These are phyloP conservation scores for Empis livida DNA, from an alignment of 2,888 invertebrate species.

Conservation along the genomic window DNA sequence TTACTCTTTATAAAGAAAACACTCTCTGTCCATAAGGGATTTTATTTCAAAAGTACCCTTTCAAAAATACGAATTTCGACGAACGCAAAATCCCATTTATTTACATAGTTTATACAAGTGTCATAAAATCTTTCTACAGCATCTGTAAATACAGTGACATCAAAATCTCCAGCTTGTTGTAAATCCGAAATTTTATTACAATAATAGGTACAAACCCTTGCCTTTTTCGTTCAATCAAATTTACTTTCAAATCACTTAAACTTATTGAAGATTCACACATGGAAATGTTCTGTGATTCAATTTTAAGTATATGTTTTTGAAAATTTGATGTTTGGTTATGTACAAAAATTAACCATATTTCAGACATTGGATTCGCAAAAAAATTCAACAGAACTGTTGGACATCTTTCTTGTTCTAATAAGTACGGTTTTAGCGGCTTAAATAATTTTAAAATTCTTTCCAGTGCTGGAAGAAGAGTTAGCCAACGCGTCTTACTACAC, in stretches of 20 bases:
- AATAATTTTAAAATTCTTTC: conserved; percentile 4
- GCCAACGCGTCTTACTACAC: conserved; percentile 4
- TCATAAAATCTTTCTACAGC: neutral
- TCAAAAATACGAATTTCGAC: neutral
- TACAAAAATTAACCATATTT: conserved; percentile 4
- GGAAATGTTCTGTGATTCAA: neutral
- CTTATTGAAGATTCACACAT: neutral
- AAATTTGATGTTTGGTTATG: conserved; percentile 1
- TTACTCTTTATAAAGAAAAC: neutral
- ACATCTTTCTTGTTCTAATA: conserved; percentile 4
- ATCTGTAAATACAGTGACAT: neutral
- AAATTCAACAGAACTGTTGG: conserved; percentile 1
- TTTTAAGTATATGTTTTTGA: neutral
- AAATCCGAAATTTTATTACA: neutral
- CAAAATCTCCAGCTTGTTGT: neutral
- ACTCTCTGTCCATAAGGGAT: neutral
- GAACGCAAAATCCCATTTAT: neutral
- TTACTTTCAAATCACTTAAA: neutral
- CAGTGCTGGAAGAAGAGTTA: conserved; percentile 2
- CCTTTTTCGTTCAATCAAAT: neutral
- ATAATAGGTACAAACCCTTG: neutral
- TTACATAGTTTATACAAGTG: neutral
- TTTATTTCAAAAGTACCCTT: neutral
- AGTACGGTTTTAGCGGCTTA: conserved; percentile 2
- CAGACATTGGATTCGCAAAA: conserved; percentile 1